Evolutionary conservation across 2,113 vertebrate species (phyloP), one percentile per base, ranked within the genome.

Genomic region (Pangasianodon hypophthalmus): DNA sequence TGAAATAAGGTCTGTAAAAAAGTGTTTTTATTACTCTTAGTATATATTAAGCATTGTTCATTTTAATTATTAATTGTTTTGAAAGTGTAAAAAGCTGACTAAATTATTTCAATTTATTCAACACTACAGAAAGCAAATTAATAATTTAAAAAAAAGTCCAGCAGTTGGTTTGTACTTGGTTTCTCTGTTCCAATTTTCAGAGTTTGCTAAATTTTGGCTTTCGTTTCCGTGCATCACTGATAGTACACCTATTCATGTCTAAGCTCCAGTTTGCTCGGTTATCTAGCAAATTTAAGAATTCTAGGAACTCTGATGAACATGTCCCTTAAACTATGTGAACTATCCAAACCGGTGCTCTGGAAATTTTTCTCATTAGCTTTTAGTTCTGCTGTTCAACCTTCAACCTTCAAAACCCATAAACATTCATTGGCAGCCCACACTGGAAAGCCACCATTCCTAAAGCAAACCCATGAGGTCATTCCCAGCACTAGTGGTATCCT

Each of bases 391-490:
- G 4, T 50, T 69, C 50, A 54, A 24, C 56, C n/a, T 13, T 46
- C 16, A 46, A 71, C 46, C 11, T 77, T 85, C 37, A 41, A 69
- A 82, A 73, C 73, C 44, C 26, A 21, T 50, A n/a, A 50, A 58
- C 44, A 19, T 79, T 56, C 18, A 48, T 87, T 46, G 50, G 14
- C 4, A 41, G 14, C 71, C 87, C 19, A 29, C n/a, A 75, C 77
- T 91, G 88, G 85, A 84, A 87, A 91, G 54, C 84, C 90, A 54
- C 85, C 24, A 81, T 73, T 83, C 80, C 83, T 86, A 87, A 89
- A 69, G 73, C 79, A 90, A 92, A 88, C 73, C 86, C 50, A 87
- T 91, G 88, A 93, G 88, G 90, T 93, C 80, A 92, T 87, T 83
- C 19, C 37, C 81, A 82, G 84, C 29, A 41, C 37, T 46, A 24